A percentile compares a stretch with the other conserved stretches of the same genome.
Evolutionary conservation across 2,888 invertebrate genomes (phyloP).

Genomic region (Meliscaeva auricollis): DNA sequence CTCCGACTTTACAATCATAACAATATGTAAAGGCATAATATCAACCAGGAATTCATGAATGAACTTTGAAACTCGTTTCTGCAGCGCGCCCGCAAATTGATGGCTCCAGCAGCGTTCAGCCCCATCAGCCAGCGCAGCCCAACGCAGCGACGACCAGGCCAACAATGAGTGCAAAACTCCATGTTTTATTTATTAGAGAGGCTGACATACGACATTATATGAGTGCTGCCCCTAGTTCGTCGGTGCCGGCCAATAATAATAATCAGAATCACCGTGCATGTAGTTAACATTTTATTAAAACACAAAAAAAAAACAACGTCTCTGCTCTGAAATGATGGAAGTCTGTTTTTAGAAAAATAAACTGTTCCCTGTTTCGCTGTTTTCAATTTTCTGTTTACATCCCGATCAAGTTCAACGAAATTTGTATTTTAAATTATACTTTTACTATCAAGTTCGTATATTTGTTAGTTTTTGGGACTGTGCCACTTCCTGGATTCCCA

Average conservation of each 20-base stretch:
- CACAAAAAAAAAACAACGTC: slow-evolving; percentile 35
- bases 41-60: slow-evolving; percentile 74
- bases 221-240: slow-evolving; percentile 71
- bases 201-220: slow-evolving; percentile 51
- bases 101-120: slow-evolving; percentile 45
- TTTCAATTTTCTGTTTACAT: slow-evolving; percentile 47
- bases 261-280: slow-evolving; percentile 81
- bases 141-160: slow-evolving; percentile 51
- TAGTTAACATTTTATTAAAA: slow-evolving; percentile 79
- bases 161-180: slow-evolving; percentile 73
- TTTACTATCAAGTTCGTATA: slow-evolving; percentile 38
- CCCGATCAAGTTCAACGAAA: slow-evolving; percentile 39
- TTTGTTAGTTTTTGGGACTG: slow-evolving; percentile 38
- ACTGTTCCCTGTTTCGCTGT: background rate
- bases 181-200: slow-evolving; percentile 78
- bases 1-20: slow-evolving; percentile 49
- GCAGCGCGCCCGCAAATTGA: slow-evolving; percentile 27
- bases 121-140: slow-evolving; percentile 1
- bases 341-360: slow-evolving; percentile 39
- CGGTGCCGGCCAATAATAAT: slow-evolving; percentile 78
- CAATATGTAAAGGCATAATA: background rate
- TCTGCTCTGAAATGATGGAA: slow-evolving; percentile 4
- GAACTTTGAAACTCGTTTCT: slow-evolving; percentile 75
- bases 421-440: slow-evolving; percentile 25
- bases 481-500: slow-evolving; percentile 57